A percentile compares a stretch with the other conserved stretches of the same genome.
Evolutionary conservation across 2,797 vertebrate species (phyloP).

Genomic region (Tauraco hartlaubi): DNA sequence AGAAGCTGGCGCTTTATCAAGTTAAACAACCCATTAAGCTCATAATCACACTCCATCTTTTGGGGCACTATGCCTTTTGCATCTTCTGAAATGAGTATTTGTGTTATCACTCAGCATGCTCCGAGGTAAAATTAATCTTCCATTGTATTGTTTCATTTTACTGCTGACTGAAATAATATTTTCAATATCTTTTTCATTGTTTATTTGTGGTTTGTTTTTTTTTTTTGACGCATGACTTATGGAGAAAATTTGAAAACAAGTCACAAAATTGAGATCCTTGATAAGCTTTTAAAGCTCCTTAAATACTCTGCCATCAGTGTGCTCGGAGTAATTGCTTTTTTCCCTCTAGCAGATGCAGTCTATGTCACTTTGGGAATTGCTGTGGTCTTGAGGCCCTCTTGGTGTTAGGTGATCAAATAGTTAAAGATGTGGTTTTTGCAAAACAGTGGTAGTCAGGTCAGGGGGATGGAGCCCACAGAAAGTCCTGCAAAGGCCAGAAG

Average conservation of each 20-base stretch:
- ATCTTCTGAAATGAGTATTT: constrained; percentile 17
- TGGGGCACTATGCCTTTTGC: constrained; percentile 17
- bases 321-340: background rate
- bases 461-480: background rate
- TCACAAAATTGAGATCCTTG: constrained; percentile 2
- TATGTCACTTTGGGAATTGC: background rate
- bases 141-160: constrained; percentile 19
- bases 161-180: constrained; percentile 27
- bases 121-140: constrained; percentile 41
- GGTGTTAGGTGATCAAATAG: background rate
- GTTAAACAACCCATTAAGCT: constrained; percentile 57
- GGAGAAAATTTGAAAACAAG: constrained; percentile 24
- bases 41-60: constrained; percentile 34
- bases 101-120: background rate
- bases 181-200: constrained; percentile 21
- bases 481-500: background rate
- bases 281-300: constrained; percentile 25
- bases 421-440: background rate
- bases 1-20: constrained; percentile 46
- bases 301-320: background rate
- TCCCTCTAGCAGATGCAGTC: background rate
- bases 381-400: background rate
- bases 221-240: background rate
- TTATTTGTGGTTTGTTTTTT: background rate
- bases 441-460: background rate